phyloP scores from a whole-genome alignment of 2,797 vertebrate genomes.

The Phoebastria nigripes region DNA sequence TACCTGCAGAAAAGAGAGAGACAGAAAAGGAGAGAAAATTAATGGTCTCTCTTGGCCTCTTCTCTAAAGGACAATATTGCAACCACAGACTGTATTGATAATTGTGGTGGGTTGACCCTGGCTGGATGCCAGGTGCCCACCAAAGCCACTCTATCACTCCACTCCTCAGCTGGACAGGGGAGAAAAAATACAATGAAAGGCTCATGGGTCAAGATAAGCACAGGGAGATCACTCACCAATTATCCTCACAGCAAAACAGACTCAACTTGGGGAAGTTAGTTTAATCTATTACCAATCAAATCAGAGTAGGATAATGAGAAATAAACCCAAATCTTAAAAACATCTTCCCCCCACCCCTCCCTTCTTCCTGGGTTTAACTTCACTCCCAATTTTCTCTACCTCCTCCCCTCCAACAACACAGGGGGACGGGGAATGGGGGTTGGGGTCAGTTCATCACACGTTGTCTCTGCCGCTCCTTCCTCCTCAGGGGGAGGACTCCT shows the following conservation, averaged over 20 bases:
- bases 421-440: neutral
- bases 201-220: neutral
- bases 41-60: neutral
- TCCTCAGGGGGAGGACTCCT: neutral
- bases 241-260: neutral
- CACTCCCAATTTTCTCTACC: neutral
- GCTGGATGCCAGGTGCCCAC: neutral
- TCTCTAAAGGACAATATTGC: neutral
- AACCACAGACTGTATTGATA: neutral
- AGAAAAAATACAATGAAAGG: neutral
- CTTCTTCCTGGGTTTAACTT: neutral
- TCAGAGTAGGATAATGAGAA: neutral
- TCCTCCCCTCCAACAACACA: fast-evolving
- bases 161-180: neutral
- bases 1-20: neutral
- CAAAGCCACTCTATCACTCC: neutral
- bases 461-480: neutral
- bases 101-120: neutral
- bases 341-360: neutral
- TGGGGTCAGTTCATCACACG: neutral
- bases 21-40: neutral
- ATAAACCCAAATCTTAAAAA: neutral
- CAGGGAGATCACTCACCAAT: neutral
- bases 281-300: neutral
- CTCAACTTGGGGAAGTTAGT: neutral